Base-by-base conservation (phyloP, 2,113 vertebrate genomes). In the Geothlypis trichas region DNA sequence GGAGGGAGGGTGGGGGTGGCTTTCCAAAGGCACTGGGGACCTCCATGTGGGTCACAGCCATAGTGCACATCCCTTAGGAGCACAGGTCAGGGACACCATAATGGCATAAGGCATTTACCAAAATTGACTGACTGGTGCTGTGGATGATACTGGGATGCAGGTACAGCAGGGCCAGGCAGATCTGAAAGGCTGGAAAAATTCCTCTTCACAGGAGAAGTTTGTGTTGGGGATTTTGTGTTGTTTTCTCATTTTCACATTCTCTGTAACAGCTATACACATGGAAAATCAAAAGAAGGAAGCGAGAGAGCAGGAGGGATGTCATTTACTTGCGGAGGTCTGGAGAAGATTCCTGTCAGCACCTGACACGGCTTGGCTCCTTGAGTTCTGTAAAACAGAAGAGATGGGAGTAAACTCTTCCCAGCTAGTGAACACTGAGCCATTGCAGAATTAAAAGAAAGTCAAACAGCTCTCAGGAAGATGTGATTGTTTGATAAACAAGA, bases 401-500 rank as follows among this genome's bases (percentile, higher is more conserved):
- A 62, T 41, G 62, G 44, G 62, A 76, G 26, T 87, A 89, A 95
- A 95, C 54, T 74, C 49, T 82, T 84, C 52, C 51, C 22, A 44
- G 57, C n/a, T 37, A 35, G 76, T 57, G 44, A 90, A 57, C 10
- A 2, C 52, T 89, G 90, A 95, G 68, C 65, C 68, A 44, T 37
- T 67, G 86, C 93, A 95, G 91, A 90, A 89, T 77, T 71, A 75
- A 71, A 87, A 81, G 57, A 41, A 96, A 92, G 95, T 95, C 86
- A 95, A 95, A 95, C 89, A 95, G 68, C 77, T 92, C 93, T 92
- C 58, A 68, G 49, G 37, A 93, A 95, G 75, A 95, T 52, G 85
- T 97, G 92, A 93, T 37, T 94, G 71, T 96, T 87, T 93, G 94
- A 95, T 94, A 95, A 95, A 96, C 92, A 95, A 82, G 95, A 94